These are phyloP conservation scores for Pollenia angustigena DNA, from an alignment of 2,888 invertebrate genomes.

Conservation along the genomic window DNA sequence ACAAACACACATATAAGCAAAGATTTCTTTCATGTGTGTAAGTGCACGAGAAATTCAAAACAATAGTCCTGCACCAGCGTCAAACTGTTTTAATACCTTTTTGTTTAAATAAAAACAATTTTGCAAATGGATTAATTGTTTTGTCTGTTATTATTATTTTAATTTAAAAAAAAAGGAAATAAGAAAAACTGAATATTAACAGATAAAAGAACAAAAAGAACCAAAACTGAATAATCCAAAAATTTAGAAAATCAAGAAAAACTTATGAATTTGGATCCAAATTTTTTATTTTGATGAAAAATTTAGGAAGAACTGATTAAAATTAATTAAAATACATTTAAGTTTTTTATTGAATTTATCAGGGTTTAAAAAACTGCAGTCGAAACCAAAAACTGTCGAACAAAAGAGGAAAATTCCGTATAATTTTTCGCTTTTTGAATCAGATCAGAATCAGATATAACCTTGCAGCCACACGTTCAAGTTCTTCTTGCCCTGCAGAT, in stretches of 20 bases:
- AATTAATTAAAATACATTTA: too few species aligned
- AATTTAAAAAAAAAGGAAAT: background rate
- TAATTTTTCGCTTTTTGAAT: too few species aligned
- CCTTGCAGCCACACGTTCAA: too few species aligned
- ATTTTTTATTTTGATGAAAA: too few species aligned
- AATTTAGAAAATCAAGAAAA: background rate
- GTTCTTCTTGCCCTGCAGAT: too few species aligned
- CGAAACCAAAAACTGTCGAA: too few species aligned
- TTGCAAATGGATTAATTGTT: conserved; percentile 74
- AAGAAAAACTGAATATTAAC: background rate
- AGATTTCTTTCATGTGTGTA: background rate
- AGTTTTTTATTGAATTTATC: too few species aligned
- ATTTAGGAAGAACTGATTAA: too few species aligned
- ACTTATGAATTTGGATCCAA: too few species aligned
- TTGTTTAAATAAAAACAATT: conserved; percentile 68
- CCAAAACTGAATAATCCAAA: background rate
- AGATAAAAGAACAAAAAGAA: background rate
- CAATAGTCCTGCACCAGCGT: conserved; percentile 65
- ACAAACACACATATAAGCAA: conserved; percentile 22
- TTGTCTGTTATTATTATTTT: conserved; percentile 60
- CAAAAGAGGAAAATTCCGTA: too few species aligned
- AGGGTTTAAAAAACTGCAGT: too few species aligned
- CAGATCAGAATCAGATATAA: too few species aligned
- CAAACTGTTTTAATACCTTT: conserved; percentile 53
- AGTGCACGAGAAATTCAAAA: conserved; percentile 36